Evolutionary conservation across 2,113 vertebrate species (phyloP).

Genomic region (Athene noctua): DNA sequence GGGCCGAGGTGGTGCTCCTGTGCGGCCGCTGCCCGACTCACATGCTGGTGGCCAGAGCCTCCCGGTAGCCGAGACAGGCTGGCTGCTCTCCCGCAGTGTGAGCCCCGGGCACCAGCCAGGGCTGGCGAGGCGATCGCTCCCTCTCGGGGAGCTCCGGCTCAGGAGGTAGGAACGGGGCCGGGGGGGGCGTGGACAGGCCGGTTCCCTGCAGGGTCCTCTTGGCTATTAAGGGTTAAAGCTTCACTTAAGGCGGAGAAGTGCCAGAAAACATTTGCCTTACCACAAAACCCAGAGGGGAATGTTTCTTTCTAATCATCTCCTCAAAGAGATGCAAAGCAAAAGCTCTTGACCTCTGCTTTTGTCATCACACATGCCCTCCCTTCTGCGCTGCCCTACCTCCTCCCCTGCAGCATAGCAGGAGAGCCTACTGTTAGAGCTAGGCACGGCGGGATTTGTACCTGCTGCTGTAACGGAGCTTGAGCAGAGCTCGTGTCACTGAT

Average conservation of each 20-base stretch:
- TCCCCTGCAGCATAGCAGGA: not conserved
- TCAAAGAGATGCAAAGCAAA: slow-evolving; percentile 58
- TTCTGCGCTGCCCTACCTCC: not conserved
- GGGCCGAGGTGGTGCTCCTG: not conserved
- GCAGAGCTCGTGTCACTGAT: not conserved
- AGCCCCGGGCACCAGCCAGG: not conserved
- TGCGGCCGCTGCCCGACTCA: accelerated
- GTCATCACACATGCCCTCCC: not conserved
- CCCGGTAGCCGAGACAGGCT: not conserved
- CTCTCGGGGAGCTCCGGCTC: not conserved
- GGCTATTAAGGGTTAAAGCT: slow-evolving; percentile 20
- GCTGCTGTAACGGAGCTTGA: not conserved
- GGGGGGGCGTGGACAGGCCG: not conserved
- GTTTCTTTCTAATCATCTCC: slow-evolving; percentile 33
- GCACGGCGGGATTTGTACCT: not conserved
- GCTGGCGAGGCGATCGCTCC: not conserved
- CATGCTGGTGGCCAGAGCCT: not conserved
- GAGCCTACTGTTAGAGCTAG: slow-evolving; percentile 41
- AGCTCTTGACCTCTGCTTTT: slow-evolving; percentile 6
- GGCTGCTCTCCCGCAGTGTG: not conserved
- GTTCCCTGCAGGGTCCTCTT: not conserved
- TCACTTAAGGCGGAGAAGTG: not conserved
- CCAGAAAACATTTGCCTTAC: slow-evolving; percentile 38
- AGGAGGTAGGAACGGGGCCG: not conserved
- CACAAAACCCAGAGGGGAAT: not conserved